Conservation (phyloP, 2,888 invertebrate species). For the Apoderus coryli region DNA sequence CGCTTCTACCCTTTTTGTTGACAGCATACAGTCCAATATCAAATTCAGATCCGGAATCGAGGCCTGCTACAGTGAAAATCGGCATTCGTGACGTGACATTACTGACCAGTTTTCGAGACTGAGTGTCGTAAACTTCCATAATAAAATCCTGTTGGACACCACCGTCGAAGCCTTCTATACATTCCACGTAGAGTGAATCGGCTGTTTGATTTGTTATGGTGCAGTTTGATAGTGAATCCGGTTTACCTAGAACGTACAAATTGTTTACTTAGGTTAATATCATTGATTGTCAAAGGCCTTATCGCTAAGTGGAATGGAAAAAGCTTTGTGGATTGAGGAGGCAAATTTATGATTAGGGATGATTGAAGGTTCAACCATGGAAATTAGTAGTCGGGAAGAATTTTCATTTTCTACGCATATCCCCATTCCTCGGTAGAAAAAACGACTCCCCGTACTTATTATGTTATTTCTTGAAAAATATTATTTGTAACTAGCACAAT, state of each 20-base stretch:
- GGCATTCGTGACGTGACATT: constrained; percentile 44
- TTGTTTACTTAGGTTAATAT: no score
- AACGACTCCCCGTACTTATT: no score
- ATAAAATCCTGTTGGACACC: constrained; percentile 59
- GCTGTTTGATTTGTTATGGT: constrained; percentile 59
- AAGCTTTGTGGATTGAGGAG: no score
- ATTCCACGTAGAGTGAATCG: constrained; percentile 56
- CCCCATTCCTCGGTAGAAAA: no score
- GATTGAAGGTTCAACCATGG: no score
- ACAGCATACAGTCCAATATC: constrained; percentile 53
- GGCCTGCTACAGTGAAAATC: constrained; percentile 48
- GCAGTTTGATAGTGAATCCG: constrained; percentile 58
- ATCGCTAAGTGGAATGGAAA: no score
- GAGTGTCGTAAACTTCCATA: constrained; percentile 50
- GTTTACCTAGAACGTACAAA: constrained; percentile 57
- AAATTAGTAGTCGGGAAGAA: no score
- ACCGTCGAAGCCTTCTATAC: constrained; percentile 62
- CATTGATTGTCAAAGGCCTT: no score
- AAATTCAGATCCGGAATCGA: constrained; percentile 54
- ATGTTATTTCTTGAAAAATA: no score
- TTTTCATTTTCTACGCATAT: no score
- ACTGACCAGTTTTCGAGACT: constrained; percentile 38
- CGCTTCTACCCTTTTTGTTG: constrained; percentile 59
- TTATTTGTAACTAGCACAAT: no score
- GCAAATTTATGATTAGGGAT: no score